Base-by-base conservation (phyloP, 1,140 invertebrate genomes). In the Saxidomus purpurata region DNA sequence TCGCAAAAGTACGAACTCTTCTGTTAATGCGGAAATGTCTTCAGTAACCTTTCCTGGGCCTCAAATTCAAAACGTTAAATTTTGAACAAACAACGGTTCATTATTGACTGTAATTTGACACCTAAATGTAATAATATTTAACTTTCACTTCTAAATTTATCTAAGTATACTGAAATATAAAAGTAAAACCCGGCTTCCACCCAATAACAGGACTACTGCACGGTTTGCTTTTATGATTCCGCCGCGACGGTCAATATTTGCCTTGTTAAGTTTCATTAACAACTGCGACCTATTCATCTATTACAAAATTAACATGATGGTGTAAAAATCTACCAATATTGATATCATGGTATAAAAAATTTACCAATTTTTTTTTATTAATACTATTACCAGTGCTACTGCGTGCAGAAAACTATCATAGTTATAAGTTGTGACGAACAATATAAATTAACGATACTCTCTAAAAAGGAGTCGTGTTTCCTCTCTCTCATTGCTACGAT, bases 111-210 rank as follows among this genome's bases (percentile, higher is more conserved):
- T 25, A 34, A 79, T 49, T 79, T 52, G 43, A 49, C 22, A 76
- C 71, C 38, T 28, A 49, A 47, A 47, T 17, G 28, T 52, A 79
- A 79, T 34, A 79, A 79, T 79, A 79, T 49, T 79, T 79, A 34
- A 79, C 43, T 79, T 52, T 79, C 74, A 40, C 74, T 40, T 76
- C 19, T 49, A 19, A 79, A 71, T 71, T 19, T 36, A 71, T 40
- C 67, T 15, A 22, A 38, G 34, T 71, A 40, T 38, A 71, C 67
- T 71, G 3, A 11, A 2, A 71, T 38, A 19, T 71, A 40, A 36
- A 71, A 71, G 38, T 22, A 19, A 71, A 38, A 3, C 31, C 13
- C 13, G 25, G 3, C 17, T 71, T 38, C 38, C 34, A 28, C 19
- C 67, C 67, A 38, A 71, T 38, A 28, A 36, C 15, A 38, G 28